Base-by-base conservation (phyloP, 2,113 vertebrate genomes). In the Fregata magnificens region DNA sequence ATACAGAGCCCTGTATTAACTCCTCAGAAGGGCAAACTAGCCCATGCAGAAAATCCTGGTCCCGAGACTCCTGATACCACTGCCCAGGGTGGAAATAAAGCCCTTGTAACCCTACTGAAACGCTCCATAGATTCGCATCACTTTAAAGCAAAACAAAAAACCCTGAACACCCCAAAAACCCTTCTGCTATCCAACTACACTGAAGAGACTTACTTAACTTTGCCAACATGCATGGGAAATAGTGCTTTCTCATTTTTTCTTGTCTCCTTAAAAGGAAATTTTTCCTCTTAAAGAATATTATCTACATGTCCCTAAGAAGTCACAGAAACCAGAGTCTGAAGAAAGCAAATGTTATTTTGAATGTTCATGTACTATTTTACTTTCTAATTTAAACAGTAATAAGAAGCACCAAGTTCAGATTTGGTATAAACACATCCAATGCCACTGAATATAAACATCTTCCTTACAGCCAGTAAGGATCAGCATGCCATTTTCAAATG, bases 211-310 rank as follows among this genome's bases (percentile, higher is more conserved):
- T 47, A 81, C 12, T 78, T 47, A 63, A 71, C 13, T 79, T 22
- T 65, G 76, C 18, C 58, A 73, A 65, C 11, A 36, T 5, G 11
- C 45, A 52, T 5, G 9, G 31, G 15, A 83, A 86, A 56, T 56
- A 56, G 7, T 18, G 36, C 26, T 47, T 52, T 63, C 59, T 85
- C 18, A 52, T 44, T 82, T 88, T 84, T 55, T 50, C 52, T 59
- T 38, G 66, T 70, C 49, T 91, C 85, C 85, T 85, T 93, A 94
- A 85, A 96, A 88, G 87, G 84, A 93, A 14, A 90, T 65, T 85
- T 79, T 72, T 40, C 58, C 38, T 92, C 59, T 44, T 69, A 44
- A 92, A 80, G 40, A 70, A 73, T 17, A 49, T 40, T 70, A 95
- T 80, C 59, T 88, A 20, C 40, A n/a, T 34, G 19, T 67, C 29